Conservation (phyloP, 2,888 invertebrate genomes). For the Amiota communis region DNA sequence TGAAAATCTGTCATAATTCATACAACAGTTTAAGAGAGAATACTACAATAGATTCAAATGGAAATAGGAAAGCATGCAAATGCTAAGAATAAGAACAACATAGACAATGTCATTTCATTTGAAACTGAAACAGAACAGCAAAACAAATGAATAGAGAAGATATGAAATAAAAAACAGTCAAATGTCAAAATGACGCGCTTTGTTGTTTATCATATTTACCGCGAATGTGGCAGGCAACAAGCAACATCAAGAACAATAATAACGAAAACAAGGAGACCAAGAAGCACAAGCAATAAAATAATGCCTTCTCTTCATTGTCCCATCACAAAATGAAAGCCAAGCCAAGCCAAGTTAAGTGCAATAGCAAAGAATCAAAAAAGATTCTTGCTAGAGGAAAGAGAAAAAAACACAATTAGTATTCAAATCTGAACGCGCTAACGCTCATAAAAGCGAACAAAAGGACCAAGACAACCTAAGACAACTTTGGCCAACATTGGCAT, state of each 20-base stretch:
- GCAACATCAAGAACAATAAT: slow-evolving; percentile 27
- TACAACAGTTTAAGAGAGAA: not conserved
- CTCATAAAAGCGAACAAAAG: slow-evolving; percentile 45
- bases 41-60: too few relatives aligned
- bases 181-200: slow-evolving; percentile 68
- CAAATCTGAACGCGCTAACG: slow-evolving; percentile 56
- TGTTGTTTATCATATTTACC: slow-evolving; percentile 68
- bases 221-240: slow-evolving; percentile 33
- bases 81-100: not conserved
- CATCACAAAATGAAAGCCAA: too few relatives aligned
- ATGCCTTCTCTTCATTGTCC: too few relatives aligned
- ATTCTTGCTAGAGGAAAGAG: slow-evolving; percentile 18
- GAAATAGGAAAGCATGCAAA: not conserved
- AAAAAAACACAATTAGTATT: slow-evolving; percentile 65
- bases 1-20: slow-evolving; percentile 18
- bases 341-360: not conserved
- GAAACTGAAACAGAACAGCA: slow-evolving; percentile 8
- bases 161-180: slow-evolving; percentile 44
- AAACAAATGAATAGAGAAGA: not conserved
- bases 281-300: not conserved
- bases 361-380: slow-evolving; percentile 21
- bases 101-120: slow-evolving; percentile 19
- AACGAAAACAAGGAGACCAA: slow-evolving; percentile 28
- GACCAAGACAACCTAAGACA: slow-evolving; percentile 63
- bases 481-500: slow-evolving; percentile 23